Evolutionary conservation across 2,113 vertebrate genomes (phyloP), one percentile per base, ranked within the genome.

Genomic region (Myocastor coypus): DNA sequence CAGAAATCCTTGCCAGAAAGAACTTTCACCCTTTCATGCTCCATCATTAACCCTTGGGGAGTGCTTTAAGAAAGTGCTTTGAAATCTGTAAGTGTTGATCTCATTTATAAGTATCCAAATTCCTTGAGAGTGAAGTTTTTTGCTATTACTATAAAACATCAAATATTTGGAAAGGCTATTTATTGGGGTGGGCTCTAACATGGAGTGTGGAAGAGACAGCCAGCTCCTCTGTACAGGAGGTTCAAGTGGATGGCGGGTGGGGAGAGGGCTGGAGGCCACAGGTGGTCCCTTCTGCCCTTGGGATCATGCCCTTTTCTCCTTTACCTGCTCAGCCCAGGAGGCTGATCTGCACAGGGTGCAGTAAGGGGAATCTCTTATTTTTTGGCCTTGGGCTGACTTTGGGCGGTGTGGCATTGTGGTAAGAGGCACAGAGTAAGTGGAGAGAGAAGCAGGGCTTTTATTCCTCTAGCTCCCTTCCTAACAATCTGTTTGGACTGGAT

Each of bases 111-210:
- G 92, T 93, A 55, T 90, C 87, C 91, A 96, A 82, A 96, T 97
- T 97, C 97, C 57, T 96, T 92, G 81, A 95, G 52, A 93, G 81
- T 96, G 94, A 96, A 92, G 94, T 94, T 83, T 64, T 75, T 92
- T 92, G 91, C 93, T 46, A 52, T 97, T 81, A 85, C 94, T 94
- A 96, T 97, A 96, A 97, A 98, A 98, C 96, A 95, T 97, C 93
- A 97, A 96, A 93, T 96, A 84, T 96, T 96, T 96, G 96, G 93
- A 96, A 94, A 78, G 81, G 32, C n/a, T 24, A 28, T 92, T 97
- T 93, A 95, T 92, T 87, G 64, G 92, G 92, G 89, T 0, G 46
- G 75, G 69, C 66, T 59, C 69, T 77, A 92, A 46, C 34, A 78
- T 85, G 77, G 59, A 73, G 24, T 89, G 19, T 73, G 61, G 92